A percentile compares a stretch with the other conserved stretches of the same genome.
Conservation (phyloP, 2,888 invertebrate species). For the Drosophila fungiperda region DNA sequence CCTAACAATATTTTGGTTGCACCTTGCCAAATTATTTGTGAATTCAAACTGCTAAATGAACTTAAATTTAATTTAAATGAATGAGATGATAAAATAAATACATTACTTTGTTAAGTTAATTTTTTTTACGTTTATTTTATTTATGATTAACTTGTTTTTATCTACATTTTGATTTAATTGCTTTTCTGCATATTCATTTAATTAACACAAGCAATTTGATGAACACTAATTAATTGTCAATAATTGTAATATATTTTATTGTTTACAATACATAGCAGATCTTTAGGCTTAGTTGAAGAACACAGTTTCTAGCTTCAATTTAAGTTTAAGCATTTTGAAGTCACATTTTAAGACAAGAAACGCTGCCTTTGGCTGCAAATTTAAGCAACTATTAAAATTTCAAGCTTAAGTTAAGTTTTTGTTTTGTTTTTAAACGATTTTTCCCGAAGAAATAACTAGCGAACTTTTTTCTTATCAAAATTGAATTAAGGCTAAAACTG, state of each 20-base stretch:
- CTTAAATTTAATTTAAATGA: background rate
- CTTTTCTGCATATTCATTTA: background rate
- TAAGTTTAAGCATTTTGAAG: background rate
- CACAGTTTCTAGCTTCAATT: slow-evolving; percentile 1
- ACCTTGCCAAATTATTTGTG: too few species aligned
- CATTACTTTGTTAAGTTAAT: background rate
- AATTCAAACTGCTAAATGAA: background rate
- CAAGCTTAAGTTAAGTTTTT: slow-evolving; percentile 24
- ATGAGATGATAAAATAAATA: background rate
- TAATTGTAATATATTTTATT: slow-evolving; percentile 35
- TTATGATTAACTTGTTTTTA: slow-evolving; percentile 4
- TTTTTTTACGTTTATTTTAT: background rate
- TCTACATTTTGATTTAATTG: background rate
- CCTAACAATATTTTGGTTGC: too few species aligned
- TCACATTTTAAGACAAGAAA: slow-evolving; percentile 2
- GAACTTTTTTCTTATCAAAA: slow-evolving; percentile 1
- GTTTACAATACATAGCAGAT: slow-evolving; percentile 28
- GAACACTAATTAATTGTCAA: background rate
- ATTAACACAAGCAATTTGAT: background rate
- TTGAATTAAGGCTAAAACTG: slow-evolving; percentile 4
- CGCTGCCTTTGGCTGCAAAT: slow-evolving; percentile 4
- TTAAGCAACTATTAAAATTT: slow-evolving; percentile 24
- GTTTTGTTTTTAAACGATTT: slow-evolving; percentile 2
- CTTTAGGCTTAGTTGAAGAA: slow-evolving; percentile 1
- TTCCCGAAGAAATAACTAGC: slow-evolving; percentile 22